These are phyloP conservation scores for Dicrostonyx torquatus DNA, from an alignment of 2,797 vertebrate species.

Conservation along the genomic window DNA sequence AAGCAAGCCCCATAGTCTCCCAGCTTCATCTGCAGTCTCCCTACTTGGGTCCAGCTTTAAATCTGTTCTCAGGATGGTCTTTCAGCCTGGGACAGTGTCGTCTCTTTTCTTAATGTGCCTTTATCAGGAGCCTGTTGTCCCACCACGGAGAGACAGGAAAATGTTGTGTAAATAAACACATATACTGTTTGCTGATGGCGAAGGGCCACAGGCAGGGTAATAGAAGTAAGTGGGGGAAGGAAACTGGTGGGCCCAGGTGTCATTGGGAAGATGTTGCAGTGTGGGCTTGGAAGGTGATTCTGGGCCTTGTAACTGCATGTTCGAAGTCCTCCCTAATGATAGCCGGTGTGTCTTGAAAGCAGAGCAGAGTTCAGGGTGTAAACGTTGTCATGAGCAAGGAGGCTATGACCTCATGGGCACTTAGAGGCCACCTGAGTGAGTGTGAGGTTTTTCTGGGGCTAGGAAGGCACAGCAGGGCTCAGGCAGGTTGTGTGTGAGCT, in stretches of 20 bases:
- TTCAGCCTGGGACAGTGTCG: neutral
- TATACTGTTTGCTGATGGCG: neutral
- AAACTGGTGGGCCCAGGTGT: too few species aligned
- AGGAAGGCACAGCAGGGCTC: neutral
- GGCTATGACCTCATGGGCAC: neutral
- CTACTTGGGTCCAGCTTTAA: neutral
- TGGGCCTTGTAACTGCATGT: neutral
- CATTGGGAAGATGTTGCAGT: neutral
- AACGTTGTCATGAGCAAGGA: neutral
- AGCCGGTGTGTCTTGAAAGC: rapidly evolving
- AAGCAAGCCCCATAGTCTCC: rapidly evolving
- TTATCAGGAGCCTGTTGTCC: neutral
- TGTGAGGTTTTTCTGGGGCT: neutral
- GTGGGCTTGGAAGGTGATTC: neutral
- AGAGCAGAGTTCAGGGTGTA: neutral
- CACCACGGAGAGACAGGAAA: neutral
- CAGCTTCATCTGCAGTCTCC: neutral
- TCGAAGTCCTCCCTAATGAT: neutral
- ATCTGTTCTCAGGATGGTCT: neutral
- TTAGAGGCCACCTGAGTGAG: neutral
- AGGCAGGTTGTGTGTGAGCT: neutral
- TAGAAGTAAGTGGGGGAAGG: neutral
- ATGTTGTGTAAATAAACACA: neutral
- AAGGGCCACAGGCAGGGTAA: neutral
- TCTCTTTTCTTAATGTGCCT: neutral